These are phyloP conservation scores for Augiades crinisus DNA, from an alignment of 2,888 invertebrate species.

Conservation along the genomic window DNA sequence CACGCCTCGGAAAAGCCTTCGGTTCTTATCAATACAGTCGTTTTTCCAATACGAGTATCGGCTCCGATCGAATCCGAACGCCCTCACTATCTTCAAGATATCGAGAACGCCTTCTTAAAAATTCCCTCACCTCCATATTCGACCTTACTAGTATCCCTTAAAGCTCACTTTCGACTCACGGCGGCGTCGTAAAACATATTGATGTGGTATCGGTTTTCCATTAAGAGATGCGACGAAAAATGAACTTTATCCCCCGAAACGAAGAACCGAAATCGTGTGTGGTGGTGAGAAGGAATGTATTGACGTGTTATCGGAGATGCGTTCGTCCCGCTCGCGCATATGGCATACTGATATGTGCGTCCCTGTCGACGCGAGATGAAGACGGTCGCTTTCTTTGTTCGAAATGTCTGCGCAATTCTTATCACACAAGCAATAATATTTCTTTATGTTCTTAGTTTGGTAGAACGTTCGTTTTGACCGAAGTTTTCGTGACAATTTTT, in stretches of 20 bases:
- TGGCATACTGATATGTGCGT: constrained; percentile 62
- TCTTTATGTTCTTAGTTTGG: constrained; percentile 18
- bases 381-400: constrained; percentile 59
- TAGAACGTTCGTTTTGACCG: constrained; percentile 30
- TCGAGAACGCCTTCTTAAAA: constrained; percentile 79
- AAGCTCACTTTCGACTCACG: constrained; percentile 45
- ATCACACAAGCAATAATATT: constrained; percentile 57
- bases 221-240: constrained; percentile 49
- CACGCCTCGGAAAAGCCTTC: constrained; percentile 70
- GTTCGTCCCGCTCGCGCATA: constrained; percentile 64
- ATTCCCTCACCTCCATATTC: constrained; percentile 41
- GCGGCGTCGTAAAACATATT: constrained; percentile 70
- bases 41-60: constrained; percentile 76
- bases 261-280: constrained; percentile 53
- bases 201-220: constrained; percentile 81
- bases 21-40: constrained; percentile 64
- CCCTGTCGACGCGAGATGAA: constrained; percentile 70
- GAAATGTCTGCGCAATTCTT: constrained; percentile 76
- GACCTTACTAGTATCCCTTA: constrained; percentile 49
- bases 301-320: constrained; percentile 79
- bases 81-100: constrained; percentile 80
- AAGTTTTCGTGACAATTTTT: not conserved
- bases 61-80: constrained; percentile 76
- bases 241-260: constrained; percentile 40
- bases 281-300: constrained; percentile 68